Conservation (phyloP, 2,888 invertebrate species). For the Mellilla xanthometata region DNA sequence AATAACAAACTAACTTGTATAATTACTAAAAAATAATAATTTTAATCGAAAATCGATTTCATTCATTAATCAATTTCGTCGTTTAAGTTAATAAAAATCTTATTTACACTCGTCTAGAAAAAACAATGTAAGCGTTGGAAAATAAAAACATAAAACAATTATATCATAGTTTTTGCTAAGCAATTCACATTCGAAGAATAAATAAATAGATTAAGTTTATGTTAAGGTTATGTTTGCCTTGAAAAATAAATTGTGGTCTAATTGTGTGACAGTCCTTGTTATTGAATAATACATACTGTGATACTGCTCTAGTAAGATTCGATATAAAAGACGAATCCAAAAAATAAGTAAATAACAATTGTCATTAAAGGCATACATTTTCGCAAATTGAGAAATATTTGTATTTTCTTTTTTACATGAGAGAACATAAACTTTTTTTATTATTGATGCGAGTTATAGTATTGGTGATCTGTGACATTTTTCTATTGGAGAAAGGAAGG, state of each 20-base stretch:
- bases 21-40: conserved; percentile 48
- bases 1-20: conserved; percentile 67
- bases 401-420: too few species aligned
- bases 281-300: too few species aligned
- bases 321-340: too few species aligned
- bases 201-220: conserved; percentile 43
- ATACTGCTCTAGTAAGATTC: too few species aligned
- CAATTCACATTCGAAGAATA: conserved; percentile 66
- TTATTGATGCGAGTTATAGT: too few species aligned
- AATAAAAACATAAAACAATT: conserved; percentile 38
- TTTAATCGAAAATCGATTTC: conserved; percentile 40
- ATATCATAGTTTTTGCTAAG: conserved; percentile 67
- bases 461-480: too few species aligned
- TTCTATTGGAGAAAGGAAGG: too few species aligned
- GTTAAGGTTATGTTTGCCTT: conserved; percentile 14
- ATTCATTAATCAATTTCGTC: conserved; percentile 28
- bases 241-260: neutral
- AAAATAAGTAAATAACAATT: too few species aligned
- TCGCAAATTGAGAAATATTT: too few species aligned
- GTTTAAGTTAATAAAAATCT: conserved; percentile 74
- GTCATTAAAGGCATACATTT: too few species aligned
- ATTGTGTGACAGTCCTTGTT: too few species aligned
- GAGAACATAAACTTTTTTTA: too few species aligned
- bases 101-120: conserved; percentile 68
- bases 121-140: conserved; percentile 59